Percentiles rank a stretch among this genome's conserved stretches.
Evolutionary conservation across 2,888 invertebrate species (phyloP).

Genomic region (Hypercompe scribonia): DNA sequence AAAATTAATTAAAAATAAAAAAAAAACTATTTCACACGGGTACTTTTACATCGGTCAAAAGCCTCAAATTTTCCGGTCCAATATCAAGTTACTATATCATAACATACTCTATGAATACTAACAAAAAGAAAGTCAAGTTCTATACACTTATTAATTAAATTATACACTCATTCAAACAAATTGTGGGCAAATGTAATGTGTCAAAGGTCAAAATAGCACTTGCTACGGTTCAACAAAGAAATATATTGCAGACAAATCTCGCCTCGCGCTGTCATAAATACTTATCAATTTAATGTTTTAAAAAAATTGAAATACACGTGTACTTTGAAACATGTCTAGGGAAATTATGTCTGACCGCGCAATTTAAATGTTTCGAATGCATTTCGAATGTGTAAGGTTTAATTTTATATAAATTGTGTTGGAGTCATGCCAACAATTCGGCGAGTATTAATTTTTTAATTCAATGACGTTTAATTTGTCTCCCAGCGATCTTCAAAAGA

Average conservation of each 20-base stretch:
- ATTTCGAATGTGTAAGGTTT: slow-evolving; percentile 21
- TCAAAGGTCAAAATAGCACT: not conserved
- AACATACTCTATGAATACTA: no score
- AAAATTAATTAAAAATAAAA: no score
- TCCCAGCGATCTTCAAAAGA: not conserved
- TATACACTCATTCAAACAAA: not conserved
- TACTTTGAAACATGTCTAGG: slow-evolving; percentile 8
- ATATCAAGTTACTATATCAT: no score
- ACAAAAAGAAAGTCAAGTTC: no score
- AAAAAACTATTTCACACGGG: no score
- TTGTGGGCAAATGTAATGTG: no score
- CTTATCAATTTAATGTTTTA: not conserved
- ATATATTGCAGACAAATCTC: not conserved
- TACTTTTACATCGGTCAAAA: no score
- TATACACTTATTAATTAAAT: not conserved
- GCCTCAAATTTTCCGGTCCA: no score
- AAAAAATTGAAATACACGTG: not conserved
- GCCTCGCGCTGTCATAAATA: not conserved
- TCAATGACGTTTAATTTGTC: slow-evolving; percentile 9
- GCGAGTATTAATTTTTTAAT: slow-evolving; percentile 18
- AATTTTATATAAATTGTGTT: slow-evolving; percentile 21
- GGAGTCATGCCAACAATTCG: slow-evolving; percentile 17
- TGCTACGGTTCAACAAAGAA: not conserved
- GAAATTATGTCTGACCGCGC: slow-evolving; percentile 9
- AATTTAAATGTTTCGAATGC: slow-evolving; percentile 21